Conservation (phyloP, 1,140 invertebrate species). For the Berghia stephanieae region DNA sequence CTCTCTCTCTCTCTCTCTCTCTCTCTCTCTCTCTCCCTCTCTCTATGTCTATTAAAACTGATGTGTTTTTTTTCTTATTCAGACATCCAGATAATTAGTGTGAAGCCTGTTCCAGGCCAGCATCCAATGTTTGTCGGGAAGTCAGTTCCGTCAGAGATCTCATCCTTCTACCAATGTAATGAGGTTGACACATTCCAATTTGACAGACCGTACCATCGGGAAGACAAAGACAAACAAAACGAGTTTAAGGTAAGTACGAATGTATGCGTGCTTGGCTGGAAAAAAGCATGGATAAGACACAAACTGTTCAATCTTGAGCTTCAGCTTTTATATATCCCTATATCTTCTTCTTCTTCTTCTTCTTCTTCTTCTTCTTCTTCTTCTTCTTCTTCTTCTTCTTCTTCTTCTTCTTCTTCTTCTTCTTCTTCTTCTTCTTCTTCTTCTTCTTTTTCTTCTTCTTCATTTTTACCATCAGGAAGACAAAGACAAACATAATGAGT, state of each 20-base stretch:
- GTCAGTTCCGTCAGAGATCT: conserved; percentile 50
- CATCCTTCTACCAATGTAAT: conserved; percentile 56
- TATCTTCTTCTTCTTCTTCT: no score
- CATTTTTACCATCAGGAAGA: no score
- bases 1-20: neutral
- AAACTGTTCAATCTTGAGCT: no score
- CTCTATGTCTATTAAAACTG: neutral
- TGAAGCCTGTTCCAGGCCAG: conserved; percentile 51
- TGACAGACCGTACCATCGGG: conserved; percentile 58
- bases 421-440: no score
- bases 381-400: no score
- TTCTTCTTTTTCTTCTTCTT: no score
- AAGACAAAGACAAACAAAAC: conserved; percentile 55
- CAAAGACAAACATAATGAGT: no score
- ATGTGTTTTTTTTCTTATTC: conserved; percentile 22
- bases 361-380: no score
- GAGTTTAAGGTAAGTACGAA: conserved; percentile 57
- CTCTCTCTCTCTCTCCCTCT: neutral
- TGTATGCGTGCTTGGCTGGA: neutral
- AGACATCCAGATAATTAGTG: conserved; percentile 61
- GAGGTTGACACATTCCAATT: conserved; percentile 61
- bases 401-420: no score
- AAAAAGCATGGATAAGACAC: no score
- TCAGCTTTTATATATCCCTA: no score
- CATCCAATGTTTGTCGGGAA: conserved; percentile 43